A percentile compares a stretch with the other conserved stretches of the same genome.
Conservation (phyloP, 2,888 invertebrate species). For the Antitype chi region DNA sequence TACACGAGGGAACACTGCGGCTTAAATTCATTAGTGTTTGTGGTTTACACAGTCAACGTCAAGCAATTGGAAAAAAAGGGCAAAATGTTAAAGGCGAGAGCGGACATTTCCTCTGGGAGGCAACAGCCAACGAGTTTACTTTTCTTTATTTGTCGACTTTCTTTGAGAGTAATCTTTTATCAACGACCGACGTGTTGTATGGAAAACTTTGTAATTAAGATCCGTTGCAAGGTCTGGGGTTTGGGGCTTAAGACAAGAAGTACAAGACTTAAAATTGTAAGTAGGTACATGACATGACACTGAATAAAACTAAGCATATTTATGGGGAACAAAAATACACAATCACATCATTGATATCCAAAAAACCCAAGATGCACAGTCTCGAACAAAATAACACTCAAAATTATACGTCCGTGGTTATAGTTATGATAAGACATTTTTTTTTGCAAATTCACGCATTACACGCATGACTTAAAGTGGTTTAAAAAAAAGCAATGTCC, state of each 20-base stretch:
- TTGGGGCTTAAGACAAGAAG: slow-evolving; percentile 10
- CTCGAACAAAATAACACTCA: too few relatives aligned
- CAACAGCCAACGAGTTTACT: slow-evolving; percentile 60
- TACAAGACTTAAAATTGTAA: slow-evolving; percentile 23
- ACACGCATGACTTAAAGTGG: too few relatives aligned
- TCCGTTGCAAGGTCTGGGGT: slow-evolving; percentile 18
- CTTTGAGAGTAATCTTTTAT: slow-evolving; percentile 63
- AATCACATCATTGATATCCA: too few relatives aligned
- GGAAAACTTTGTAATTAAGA: slow-evolving; percentile 66
- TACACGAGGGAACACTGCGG: slow-evolving; percentile 33
- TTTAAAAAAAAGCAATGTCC: too few relatives aligned
- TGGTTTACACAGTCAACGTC: slow-evolving; percentile 51
- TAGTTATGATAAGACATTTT: too few relatives aligned
- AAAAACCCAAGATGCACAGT: too few relatives aligned
- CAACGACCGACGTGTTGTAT: slow-evolving; percentile 57
- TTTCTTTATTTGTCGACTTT: slow-evolving; percentile 58
- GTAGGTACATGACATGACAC: too few relatives aligned
- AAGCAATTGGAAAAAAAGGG: slow-evolving; percentile 54
- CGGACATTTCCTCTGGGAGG: slow-evolving; percentile 55
- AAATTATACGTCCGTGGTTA: too few relatives aligned
- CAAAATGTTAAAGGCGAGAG: slow-evolving; percentile 54
- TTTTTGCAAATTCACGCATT: too few relatives aligned
- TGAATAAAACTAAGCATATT: too few relatives aligned
- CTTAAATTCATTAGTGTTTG: slow-evolving; percentile 60
- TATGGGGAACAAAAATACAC: too few relatives aligned